phyloP scores from a whole-genome alignment of 2,797 vertebrate species.

The Amazona finschi region DNA sequence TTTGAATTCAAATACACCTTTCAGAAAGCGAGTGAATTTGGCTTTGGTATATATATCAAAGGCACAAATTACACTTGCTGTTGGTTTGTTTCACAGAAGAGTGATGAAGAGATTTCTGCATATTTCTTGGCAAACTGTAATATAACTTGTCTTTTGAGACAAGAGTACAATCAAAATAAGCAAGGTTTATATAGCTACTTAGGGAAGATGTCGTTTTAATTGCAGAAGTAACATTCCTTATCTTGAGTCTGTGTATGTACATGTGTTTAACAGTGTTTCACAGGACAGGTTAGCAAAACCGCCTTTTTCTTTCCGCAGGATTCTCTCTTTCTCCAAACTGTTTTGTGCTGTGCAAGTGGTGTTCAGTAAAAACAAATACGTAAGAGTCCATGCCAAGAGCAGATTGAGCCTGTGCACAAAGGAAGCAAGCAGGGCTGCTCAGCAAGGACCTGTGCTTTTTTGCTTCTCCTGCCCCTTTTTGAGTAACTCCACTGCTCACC shows the following conservation, averaged over 20 bases:
- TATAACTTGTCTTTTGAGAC: not conserved
- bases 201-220: not conserved
- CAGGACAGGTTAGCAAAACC: not conserved
- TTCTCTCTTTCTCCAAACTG: not conserved
- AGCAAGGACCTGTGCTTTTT: not conserved
- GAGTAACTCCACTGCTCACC: rapidly evolving
- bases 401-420: not conserved
- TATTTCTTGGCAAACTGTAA: not conserved
- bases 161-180: conserved; percentile 1
- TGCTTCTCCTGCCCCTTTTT: not conserved
- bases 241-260: not conserved
- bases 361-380: not conserved
- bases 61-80: not conserved
- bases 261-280: not conserved
- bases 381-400: not conserved
- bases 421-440: not conserved
- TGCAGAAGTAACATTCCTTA: not conserved
- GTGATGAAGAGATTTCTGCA: not conserved
- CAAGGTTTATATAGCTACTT: not conserved
- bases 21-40: not conserved
- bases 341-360: not conserved
- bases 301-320: not conserved
- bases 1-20: not conserved
- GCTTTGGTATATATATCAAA: not conserved
- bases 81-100: not conserved